Evolutionary conservation across 2,797 vertebrate species (phyloP).

Genomic region (Rousettus madagascariensis): DNA sequence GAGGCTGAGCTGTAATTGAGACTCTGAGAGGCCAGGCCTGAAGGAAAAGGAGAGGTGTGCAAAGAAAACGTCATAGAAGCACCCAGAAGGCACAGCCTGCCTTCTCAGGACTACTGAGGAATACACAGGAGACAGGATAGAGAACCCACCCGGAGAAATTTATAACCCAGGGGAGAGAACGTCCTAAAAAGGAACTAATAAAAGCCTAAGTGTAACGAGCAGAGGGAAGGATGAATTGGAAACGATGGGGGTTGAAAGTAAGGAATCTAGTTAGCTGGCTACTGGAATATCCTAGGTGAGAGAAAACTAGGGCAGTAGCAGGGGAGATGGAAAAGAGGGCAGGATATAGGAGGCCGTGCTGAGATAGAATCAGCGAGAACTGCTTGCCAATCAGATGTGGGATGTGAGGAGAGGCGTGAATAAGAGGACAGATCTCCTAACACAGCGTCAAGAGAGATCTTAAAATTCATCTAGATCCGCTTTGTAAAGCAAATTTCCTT

Average conservation of each 20-base stretch:
- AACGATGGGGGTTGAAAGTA: background rate
- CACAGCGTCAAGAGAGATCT: background rate
- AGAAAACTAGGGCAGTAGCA: conserved; percentile 27
- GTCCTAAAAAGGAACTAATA: background rate
- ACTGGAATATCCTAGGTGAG: background rate
- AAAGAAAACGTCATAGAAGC: background rate
- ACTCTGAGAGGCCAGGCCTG: background rate
- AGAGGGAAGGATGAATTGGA: background rate
- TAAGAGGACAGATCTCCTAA: background rate
- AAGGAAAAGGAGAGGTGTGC: background rate
- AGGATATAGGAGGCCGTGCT: background rate
- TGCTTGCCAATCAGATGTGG: background rate
- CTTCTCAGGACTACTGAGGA: background rate
- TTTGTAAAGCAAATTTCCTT: background rate
- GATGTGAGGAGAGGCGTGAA: background rate
- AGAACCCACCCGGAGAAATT: background rate
- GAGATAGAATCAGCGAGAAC: background rate
- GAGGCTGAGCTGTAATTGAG: background rate
- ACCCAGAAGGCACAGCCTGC: background rate
- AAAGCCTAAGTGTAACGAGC: background rate
- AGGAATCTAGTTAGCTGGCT: background rate
- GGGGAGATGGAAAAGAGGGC: background rate
- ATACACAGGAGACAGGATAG: background rate
- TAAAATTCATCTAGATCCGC: background rate
- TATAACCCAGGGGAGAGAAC: background rate